Percentiles rank a stretch among this genome's conserved stretches.
These are phyloP conservation scores for Andrena trimmerana DNA, from an alignment of 2,888 invertebrate genomes.

Conservation along the genomic window DNA sequence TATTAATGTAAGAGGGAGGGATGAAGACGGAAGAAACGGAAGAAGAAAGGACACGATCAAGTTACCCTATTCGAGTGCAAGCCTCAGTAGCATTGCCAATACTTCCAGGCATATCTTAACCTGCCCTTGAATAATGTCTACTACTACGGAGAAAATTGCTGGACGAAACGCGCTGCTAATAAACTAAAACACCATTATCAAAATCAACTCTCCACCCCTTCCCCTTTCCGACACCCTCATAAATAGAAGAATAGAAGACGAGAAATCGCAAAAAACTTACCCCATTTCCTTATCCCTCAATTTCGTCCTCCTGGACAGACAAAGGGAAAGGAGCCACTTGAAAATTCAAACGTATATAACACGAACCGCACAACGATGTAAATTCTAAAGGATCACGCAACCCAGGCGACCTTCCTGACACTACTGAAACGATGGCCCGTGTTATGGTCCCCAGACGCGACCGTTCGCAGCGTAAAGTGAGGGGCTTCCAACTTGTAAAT, in stretches of 20 bases:
- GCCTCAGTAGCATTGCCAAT: too few relatives aligned
- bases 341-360: background rate
- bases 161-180: too few relatives aligned
- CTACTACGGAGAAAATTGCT: too few relatives aligned
- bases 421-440: background rate
- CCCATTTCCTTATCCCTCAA: background rate
- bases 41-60: conserved; percentile 2
- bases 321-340: background rate
- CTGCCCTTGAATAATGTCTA: too few relatives aligned
- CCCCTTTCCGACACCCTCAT: too few relatives aligned
- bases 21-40: background rate
- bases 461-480: background rate
- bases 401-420: background rate
- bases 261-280: background rate
- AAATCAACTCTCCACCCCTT: background rate
- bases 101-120: too few relatives aligned
- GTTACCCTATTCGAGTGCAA: background rate
- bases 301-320: background rate
- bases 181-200: too few relatives aligned
- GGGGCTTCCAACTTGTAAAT: conserved; percentile 25
- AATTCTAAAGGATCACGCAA: conserved; percentile 15
- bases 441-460: background rate
- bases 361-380: background rate
- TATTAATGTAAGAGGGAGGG: conserved; percentile 30
- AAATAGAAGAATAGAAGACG: too few relatives aligned